These are phyloP conservation scores for Ophonus ardosiacus DNA, from an alignment of 2,888 invertebrate genomes.

Conservation along the genomic window DNA sequence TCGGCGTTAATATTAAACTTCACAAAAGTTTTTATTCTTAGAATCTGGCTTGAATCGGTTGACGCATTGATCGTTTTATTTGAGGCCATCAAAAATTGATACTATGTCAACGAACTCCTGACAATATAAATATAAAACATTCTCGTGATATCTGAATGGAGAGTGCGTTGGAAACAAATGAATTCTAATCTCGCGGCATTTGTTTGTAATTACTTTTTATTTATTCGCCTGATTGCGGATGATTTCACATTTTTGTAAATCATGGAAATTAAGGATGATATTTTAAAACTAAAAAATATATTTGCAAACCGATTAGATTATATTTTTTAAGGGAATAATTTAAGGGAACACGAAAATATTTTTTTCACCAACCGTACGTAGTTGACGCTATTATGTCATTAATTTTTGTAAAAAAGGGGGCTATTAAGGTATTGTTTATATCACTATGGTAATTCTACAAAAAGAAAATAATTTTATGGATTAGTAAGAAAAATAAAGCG, in stretches of 20 bases:
- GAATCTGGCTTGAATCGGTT: constrained; percentile 1
- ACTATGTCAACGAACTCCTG: constrained; percentile 51
- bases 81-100: constrained; percentile 58
- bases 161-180: constrained; percentile 25
- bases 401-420: too few species aligned
- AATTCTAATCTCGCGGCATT: constrained; percentile 6
- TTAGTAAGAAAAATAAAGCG: too few species aligned
- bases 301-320: too few species aligned
- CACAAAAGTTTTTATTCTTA: background rate
- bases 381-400: too few species aligned
- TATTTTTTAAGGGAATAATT: too few species aligned
- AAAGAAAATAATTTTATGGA: too few species aligned
- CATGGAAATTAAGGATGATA: background rate
- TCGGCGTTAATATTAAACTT: background rate
- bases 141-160: constrained; percentile 3
- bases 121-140: constrained; percentile 24
- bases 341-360: too few species aligned
- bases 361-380: too few species aligned
- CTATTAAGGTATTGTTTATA: too few species aligned
- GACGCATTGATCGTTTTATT: constrained; percentile 33
- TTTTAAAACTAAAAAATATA: too few species aligned
- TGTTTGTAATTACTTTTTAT: constrained; percentile 32
- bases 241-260: background rate
- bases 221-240: background rate
- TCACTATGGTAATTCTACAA: too few species aligned